These are phyloP conservation scores for Heterodera carotae DNA, from an alignment of 1,140 invertebrate species.

Conservation along the genomic window DNA sequence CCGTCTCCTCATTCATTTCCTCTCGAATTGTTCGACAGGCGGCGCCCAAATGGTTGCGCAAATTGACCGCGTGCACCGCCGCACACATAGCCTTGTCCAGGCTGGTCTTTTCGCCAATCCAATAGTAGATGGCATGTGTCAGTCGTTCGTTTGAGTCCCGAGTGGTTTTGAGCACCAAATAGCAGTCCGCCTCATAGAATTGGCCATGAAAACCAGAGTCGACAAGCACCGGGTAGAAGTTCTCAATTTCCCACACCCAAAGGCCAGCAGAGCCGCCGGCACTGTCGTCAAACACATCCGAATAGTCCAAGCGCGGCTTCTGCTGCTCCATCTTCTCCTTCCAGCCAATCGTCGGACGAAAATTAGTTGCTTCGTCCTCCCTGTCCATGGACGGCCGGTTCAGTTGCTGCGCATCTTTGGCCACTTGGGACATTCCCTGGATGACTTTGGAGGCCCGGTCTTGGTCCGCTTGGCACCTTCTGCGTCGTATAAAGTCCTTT, in stretches of 20 bases:
- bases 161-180: constrained; percentile 90
- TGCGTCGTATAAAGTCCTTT: constrained; percentile 62
- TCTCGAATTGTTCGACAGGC: constrained; percentile 85
- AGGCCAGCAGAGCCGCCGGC: constrained; percentile 80
- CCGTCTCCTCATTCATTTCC: constrained; percentile 92
- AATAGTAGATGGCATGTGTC: constrained; percentile 94
- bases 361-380: constrained; percentile 40
- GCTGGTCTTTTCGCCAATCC: constrained; percentile 94
- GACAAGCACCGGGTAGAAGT: constrained; percentile 90
- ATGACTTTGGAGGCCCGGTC: constrained; percentile 63
- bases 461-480: constrained; percentile 60
- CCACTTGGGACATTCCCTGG: constrained; percentile 64
- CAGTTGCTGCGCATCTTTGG: constrained; percentile 40
- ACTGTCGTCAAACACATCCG: constrained; percentile 96
- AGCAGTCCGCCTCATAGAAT: constrained; percentile 99
- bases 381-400: constrained; percentile 25
- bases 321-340: constrained; percentile 60
- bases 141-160: constrained; percentile 80
- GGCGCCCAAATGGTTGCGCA: constrained; percentile 91
- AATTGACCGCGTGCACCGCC: constrained; percentile 97
- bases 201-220: constrained; percentile 77
- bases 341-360: constrained; percentile 45
- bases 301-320: constrained; percentile 81
- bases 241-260: constrained; percentile 71
- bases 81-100: constrained; percentile 97